A percentile compares a stretch with the other conserved stretches of the same genome.
These are phyloP conservation scores for Orchestia grillus DNA, from an alignment of 1,140 invertebrate species.

Conservation along the genomic window DNA sequence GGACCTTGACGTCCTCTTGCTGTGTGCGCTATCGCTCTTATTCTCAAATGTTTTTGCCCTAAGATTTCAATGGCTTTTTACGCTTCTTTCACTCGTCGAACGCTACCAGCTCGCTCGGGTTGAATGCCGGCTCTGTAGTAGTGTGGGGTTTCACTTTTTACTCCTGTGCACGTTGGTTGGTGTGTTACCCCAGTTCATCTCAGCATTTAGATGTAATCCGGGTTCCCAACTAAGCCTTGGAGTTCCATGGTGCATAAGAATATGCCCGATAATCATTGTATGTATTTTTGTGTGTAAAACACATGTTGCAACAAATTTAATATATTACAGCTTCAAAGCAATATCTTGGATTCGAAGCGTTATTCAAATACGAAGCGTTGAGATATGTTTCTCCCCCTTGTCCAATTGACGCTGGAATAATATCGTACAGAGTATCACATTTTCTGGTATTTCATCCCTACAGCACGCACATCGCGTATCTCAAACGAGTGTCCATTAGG, in stretches of 20 bases:
- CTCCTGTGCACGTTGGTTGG: neutral
- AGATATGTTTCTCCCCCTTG: too few species aligned
- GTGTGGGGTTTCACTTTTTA: neutral
- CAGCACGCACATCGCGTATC: neutral
- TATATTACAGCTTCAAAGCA: neutral
- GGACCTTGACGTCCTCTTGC: neutral
- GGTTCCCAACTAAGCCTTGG: neutral
- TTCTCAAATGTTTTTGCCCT: neutral
- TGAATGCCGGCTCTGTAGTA: neutral
- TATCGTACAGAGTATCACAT: neutral
- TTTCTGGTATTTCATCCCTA: neutral
- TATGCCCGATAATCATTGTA: neutral
- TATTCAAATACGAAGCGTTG: too few species aligned
- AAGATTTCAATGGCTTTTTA: neutral
- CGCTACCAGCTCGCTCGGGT: neutral
- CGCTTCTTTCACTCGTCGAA: conserved; percentile 6
- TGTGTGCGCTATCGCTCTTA: neutral
- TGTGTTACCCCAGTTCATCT: neutral
- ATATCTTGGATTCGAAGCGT: too few species aligned
- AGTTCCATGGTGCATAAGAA: neutral
- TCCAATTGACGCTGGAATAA: too few species aligned
- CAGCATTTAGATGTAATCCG: neutral
- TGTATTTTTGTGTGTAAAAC: neutral
- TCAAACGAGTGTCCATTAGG: neutral
- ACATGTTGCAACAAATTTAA: neutral